Percentiles rank a stretch among this genome's conserved stretches.
Evolutionary conservation across 2,113 vertebrate genomes (phyloP).

Genomic region (Tor tambroides): DNA sequence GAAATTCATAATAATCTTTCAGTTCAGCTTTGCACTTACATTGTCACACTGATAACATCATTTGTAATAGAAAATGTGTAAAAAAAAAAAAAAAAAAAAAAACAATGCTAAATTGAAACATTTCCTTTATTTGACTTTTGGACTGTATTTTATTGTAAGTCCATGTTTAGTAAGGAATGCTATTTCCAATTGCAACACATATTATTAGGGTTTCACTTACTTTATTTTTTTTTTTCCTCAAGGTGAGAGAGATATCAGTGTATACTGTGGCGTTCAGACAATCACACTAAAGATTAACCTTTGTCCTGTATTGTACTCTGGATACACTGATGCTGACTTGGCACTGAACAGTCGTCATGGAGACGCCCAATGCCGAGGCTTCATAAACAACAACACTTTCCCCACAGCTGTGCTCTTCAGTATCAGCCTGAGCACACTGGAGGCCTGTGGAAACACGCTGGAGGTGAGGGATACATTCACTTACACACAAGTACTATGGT

Average conservation of each 20-base stretch:
- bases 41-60: background rate
- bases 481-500: background rate
- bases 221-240: slow-evolving; percentile 43
- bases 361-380: slow-evolving; percentile 91
- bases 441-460: slow-evolving; percentile 91
- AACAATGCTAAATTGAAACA: background rate
- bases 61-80: background rate
- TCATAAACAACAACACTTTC: slow-evolving; percentile 97
- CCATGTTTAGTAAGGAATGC: too few relatives aligned
- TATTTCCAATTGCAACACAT: too few relatives aligned
- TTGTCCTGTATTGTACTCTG: slow-evolving; percentile 95
- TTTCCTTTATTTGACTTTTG: background rate
- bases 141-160: too few relatives aligned
- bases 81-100: too few relatives aligned
- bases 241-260: slow-evolving; percentile 93
- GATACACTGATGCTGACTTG: slow-evolving; percentile 91
- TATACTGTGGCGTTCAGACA: slow-evolving; percentile 95
- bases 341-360: slow-evolving; percentile 89
- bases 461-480: slow-evolving; percentile 78
- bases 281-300: slow-evolving; percentile 99
- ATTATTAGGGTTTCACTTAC: background rate
- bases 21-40: background rate
- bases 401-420: slow-evolving; percentile 94
- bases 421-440: slow-evolving; percentile 94
- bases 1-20: background rate